Evolutionary conservation across 2,113 vertebrate genomes (phyloP).

Genomic region (Toxotes chatareus): DNA sequence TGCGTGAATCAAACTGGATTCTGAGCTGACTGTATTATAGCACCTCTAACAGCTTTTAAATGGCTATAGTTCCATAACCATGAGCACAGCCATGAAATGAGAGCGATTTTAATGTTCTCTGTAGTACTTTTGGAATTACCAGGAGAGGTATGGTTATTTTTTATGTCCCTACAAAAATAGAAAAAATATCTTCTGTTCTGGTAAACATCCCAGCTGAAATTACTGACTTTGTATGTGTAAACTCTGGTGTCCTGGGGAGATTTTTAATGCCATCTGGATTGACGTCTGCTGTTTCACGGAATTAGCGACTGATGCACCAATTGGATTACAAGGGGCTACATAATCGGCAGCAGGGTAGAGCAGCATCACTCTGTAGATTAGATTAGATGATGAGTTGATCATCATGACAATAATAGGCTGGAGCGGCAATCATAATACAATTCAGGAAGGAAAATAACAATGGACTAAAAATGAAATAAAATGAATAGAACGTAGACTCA

Average conservation of each 20-base stretch:
- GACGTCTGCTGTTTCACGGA: conserved; percentile 61
- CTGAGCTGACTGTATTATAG: too few relatives aligned
- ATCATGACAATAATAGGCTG: conserved; percentile 27
- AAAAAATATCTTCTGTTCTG: not conserved
- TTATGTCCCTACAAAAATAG: not conserved
- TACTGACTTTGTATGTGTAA: conserved; percentile 5
- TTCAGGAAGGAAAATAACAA: conserved; percentile 3
- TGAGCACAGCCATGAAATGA: not conserved
- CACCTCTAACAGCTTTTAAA: not conserved
- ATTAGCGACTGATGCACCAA: conserved; percentile 61
- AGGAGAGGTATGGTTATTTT: not conserved
- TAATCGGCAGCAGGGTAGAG: conserved; percentile 48
- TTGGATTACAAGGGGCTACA: conserved; percentile 62
- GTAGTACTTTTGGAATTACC: not conserved
- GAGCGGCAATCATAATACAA: conserved; percentile 12
- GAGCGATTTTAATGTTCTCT: not conserved
- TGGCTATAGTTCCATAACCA: not conserved
- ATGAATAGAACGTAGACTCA: not conserved
- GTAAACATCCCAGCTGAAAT: conserved; percentile 7
- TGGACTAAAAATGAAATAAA: not conserved
- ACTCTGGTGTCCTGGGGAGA: conserved; percentile 14
- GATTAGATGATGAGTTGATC: conserved; percentile 57
- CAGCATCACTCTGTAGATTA: conserved; percentile 42
- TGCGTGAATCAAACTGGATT: not conserved
- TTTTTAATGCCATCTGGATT: conserved; percentile 66